Evolutionary conservation across 2,797 vertebrate genomes (phyloP).

Genomic region (Hozukius guyotensis): DNA sequence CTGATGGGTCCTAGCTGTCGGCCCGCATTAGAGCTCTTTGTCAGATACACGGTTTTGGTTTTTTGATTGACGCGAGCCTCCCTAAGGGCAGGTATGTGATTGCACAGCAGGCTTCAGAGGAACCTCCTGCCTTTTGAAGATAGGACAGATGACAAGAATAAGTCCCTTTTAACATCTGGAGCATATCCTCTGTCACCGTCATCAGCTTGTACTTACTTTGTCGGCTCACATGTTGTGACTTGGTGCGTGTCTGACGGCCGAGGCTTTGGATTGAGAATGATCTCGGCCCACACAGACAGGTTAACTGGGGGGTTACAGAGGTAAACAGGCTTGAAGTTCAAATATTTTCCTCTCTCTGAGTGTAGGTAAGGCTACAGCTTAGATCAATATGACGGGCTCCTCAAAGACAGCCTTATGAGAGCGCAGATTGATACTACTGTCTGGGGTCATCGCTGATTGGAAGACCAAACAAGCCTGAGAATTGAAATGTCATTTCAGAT

Average conservation of each 20-base stretch:
- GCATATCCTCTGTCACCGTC: conserved; percentile 24
- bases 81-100: conserved; percentile 38
- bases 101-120: conserved; percentile 32
- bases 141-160: conserved; percentile 30
- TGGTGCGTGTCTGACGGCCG: background rate
- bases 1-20: conserved; percentile 25
- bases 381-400: conserved; percentile 31
- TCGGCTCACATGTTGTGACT: conserved; percentile 45
- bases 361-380: conserved; percentile 12
- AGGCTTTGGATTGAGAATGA: background rate
- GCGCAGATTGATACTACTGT: conserved; percentile 14
- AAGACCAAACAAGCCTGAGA: conserved; percentile 40
- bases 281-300: conserved; percentile 2
- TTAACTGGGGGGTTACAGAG: conserved; percentile 2
- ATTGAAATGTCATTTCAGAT: conserved; percentile 66
- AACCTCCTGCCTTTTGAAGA: conserved; percentile 51
- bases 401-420: conserved; percentile 55
- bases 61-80: conserved; percentile 27
- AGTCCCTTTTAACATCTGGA: conserved; percentile 44
- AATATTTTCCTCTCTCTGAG: conserved; percentile 11
- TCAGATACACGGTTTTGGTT: conserved; percentile 13
- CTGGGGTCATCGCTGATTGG: conserved; percentile 41
- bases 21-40: conserved; percentile 12
- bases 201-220: conserved; percentile 17
- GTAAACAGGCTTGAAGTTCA: conserved; percentile 10